Evolutionary conservation across 2,888 invertebrate genomes (phyloP), one percentile per base, ranked within the genome.

Genomic region (Leptarthrus brevirostris): DNA sequence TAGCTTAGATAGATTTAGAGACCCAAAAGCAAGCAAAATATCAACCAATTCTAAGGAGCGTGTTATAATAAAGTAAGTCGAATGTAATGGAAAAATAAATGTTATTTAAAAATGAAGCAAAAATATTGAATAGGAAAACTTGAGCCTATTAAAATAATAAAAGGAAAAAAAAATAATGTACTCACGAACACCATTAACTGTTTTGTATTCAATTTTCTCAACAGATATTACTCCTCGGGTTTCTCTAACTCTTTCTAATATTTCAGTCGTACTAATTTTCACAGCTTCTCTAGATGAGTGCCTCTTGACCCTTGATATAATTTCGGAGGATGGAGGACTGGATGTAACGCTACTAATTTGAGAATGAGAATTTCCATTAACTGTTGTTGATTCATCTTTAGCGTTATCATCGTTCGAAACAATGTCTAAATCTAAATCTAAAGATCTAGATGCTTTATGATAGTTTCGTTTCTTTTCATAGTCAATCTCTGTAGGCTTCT

Each of bases 391-490:
- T 10, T 49, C 26, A 10, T 70, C 61, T 10, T 36, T 61, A 12
- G 16, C 76, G 12, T 75, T 79, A 61, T 79, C 80, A 69, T 80
- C 84, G 74, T 81, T 83, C 36, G 85, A 84, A 10, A 84, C 83
- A 22, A 83, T 82, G 76, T 85, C 84, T 74, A 85, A 77, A 76
- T 84, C 85, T 10, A 85, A 77, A 73, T 85, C 85, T 69, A 85
- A 79, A 12, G 85, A 85, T 47, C 84, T 79, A 14, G 85, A 85
- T 2, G 85, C 83, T 77, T 84, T 84, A 74, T 85, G 84, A 72
- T 84, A 85, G 74, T 81, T 82, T 54, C 82, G 80, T 70, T 84
- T 83, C 76, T 82, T 83, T 72, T 85, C 84, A 72, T 81, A 80
- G 53, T 84, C 84, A 72, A 82, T 78, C 34, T 82, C 78, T 26